phyloP scores from a whole-genome alignment of 2,113 vertebrate genomes.

The Pandion haliaetus region DNA sequence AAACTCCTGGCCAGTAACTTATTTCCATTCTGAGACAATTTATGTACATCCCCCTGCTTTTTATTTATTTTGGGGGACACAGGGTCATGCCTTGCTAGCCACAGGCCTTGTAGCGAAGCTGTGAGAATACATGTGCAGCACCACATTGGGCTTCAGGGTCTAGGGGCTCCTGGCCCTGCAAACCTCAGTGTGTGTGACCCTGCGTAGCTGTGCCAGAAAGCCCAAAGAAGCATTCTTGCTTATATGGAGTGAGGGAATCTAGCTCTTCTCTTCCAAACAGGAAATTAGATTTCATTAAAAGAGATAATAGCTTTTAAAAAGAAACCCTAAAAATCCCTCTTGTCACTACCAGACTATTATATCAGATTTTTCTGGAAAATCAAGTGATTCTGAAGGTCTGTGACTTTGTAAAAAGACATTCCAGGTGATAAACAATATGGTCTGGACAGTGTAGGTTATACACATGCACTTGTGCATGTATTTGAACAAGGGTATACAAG shows the following conservation, averaged over 20 bases:
- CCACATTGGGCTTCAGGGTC: accelerated
- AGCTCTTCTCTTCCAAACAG: background rate
- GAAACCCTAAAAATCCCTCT: background rate
- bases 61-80: background rate
- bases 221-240: background rate
- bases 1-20: background rate
- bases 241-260: background rate
- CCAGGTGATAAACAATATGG: background rate
- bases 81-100: background rate
- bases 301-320: background rate
- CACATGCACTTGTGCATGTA: background rate
- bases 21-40: background rate
- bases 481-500: background rate
- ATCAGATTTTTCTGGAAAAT: background rate
- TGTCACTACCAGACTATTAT: background rate
- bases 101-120: background rate
- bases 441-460: background rate
- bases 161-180: background rate
- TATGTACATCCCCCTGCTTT: accelerated
- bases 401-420: background rate
- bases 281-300: background rate
- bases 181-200: accelerated
- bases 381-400: background rate
- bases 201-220: background rate
- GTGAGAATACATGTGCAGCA: background rate